These are phyloP conservation scores for Acinonyx jubatus DNA, from an alignment of 2,113 vertebrate species.

Conservation along the genomic window DNA sequence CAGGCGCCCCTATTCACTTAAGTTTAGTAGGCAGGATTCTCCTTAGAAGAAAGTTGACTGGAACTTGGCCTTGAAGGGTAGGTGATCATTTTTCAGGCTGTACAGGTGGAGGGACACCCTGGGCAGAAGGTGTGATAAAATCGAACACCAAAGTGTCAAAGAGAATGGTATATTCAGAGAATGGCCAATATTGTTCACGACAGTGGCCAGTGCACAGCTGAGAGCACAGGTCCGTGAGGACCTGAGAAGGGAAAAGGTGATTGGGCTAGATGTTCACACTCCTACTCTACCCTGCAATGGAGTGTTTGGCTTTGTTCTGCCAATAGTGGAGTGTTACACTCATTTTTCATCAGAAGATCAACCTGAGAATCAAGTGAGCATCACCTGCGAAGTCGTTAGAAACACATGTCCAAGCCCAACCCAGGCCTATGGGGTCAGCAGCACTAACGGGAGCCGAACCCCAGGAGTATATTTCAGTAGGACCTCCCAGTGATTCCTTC, in stretches of 20 bases:
- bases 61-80: background rate
- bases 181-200: no score
- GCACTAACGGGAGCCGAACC: accelerated
- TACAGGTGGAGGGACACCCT: background rate
- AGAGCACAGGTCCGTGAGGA: accelerated
- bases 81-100: background rate
- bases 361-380: background rate
- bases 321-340: accelerated
- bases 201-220: accelerated
- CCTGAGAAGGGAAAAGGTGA: no score
- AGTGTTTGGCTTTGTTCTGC: background rate
- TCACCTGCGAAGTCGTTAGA: background rate
- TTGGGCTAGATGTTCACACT: background rate
- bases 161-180: background rate
- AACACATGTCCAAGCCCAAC: background rate
- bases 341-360: background rate
- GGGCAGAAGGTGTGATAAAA: background rate
- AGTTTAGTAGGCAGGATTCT: background rate
- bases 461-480: background rate
- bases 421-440: background rate
- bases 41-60: background rate
- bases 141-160: background rate
- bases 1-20: background rate
- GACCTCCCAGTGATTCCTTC: background rate
- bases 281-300: accelerated